These are phyloP conservation scores for Anastrepha obliqua DNA, from an alignment of 1,140 invertebrate genomes.

Conservation along the genomic window DNA sequence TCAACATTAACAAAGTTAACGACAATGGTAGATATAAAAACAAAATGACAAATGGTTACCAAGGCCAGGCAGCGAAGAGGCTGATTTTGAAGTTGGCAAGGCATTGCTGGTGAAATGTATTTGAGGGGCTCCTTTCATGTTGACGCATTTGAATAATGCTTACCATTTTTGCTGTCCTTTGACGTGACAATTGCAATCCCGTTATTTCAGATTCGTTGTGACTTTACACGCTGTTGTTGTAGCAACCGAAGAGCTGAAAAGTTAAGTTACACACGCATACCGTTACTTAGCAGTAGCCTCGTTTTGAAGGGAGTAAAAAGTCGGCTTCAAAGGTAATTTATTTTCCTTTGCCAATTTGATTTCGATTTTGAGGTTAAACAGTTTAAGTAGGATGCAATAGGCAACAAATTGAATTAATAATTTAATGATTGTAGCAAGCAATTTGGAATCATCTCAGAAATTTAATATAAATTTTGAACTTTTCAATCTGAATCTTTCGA, in stretches of 20 bases:
- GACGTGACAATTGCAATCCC: neutral
- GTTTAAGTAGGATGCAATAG: no score
- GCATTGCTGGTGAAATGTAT: neutral
- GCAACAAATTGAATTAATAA: no score
- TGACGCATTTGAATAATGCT: conserved; percentile 12
- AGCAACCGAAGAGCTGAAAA: neutral
- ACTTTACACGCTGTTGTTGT: neutral
- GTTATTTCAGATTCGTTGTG: neutral
- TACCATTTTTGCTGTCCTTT: neutral
- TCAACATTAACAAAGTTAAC: neutral
- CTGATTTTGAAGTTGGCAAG: neutral
- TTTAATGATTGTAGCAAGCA: no score
- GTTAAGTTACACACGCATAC: neutral
- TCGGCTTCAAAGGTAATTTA: neutral
- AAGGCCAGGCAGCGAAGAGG: neutral
- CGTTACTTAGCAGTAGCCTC: neutral
- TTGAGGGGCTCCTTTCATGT: neutral
- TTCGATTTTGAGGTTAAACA: no score
- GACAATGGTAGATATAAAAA: neutral
- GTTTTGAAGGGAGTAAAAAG: neutral
- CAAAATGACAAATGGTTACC: neutral
- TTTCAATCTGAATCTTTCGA: no score
- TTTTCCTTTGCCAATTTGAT: neutral
- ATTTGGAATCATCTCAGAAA: no score
- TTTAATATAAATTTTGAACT: no score